Percentiles rank a stretch among this genome's conserved stretches.
Evolutionary conservation across 2,113 vertebrate genomes (phyloP).

Genomic region (Passer domesticus): DNA sequence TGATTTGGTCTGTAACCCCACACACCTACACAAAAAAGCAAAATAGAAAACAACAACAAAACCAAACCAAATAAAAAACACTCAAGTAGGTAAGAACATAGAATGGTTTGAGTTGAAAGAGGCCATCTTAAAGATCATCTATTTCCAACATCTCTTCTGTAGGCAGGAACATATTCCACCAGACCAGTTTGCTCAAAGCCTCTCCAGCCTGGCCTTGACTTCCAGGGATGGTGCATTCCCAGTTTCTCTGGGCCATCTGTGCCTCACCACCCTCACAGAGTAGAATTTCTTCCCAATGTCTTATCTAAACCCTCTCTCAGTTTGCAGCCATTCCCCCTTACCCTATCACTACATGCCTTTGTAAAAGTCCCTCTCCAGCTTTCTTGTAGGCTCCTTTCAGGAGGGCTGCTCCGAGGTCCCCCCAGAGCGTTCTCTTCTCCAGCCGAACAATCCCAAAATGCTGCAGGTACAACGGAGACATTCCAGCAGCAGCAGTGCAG

Average conservation of each 20-base stretch:
- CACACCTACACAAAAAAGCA: not conserved
- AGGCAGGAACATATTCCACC: not conserved
- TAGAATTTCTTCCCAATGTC: not conserved
- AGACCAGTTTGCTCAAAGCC: not conserved
- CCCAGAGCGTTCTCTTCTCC: not conserved
- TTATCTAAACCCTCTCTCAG: not conserved
- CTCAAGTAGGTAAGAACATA: not conserved
- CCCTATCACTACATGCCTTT: too few species aligned
- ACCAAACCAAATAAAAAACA: not conserved
- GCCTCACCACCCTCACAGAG: not conserved
- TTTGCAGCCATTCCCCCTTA: not conserved
- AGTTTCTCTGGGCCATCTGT: not conserved
- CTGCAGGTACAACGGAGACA: not conserved
- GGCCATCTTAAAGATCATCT: too few species aligned
- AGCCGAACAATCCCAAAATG: not conserved
- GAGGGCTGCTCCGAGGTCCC: not conserved
- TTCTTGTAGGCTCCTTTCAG: not conserved
- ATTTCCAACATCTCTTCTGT: accelerated
- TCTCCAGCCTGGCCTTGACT: not conserved
- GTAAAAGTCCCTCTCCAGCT: not conserved
- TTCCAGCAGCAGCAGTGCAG: not conserved
- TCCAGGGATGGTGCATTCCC: not conserved
- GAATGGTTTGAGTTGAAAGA: not conserved
- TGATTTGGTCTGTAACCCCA: not conserved
- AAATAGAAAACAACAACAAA: too few species aligned